Conservation (phyloP, 2,113 vertebrate species). For the Dinomys branickii region DNA sequence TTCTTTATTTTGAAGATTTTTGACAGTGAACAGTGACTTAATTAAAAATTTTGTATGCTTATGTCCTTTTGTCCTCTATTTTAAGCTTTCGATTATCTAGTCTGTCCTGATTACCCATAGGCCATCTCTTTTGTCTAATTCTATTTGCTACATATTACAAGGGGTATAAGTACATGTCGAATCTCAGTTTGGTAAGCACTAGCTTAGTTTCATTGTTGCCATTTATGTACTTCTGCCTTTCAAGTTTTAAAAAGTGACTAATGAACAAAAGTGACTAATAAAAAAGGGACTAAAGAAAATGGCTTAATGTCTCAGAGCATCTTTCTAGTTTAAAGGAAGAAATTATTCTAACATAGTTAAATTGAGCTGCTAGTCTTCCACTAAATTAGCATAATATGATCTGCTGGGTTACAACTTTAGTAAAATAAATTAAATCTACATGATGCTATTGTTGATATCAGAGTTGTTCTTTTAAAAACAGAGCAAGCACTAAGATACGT, state of each 20-base stretch:
- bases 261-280: not conserved
- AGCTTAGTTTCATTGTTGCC: not conserved
- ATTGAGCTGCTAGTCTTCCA: not conserved
- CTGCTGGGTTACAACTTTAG: slow-evolving; percentile 18
- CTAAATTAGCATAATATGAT: not conserved
- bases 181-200: not conserved
- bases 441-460: not conserved
- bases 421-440: not conserved
- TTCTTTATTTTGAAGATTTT: slow-evolving; percentile 14
- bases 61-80: not conserved
- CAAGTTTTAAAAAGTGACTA: not conserved
- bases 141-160: not conserved
- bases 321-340: not conserved
- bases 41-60: not conserved
- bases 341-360: slow-evolving; percentile 14
- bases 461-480: slow-evolving; percentile 47
- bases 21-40: not conserved
- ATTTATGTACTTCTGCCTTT: slow-evolving; percentile 29
- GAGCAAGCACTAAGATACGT: not conserved
- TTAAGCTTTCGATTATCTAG: not conserved
- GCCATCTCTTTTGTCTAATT: not conserved
- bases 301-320: not conserved
- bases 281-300: not conserved
- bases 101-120: not conserved
- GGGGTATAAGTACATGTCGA: not conserved